Evolutionary conservation across 2,888 invertebrate genomes (phyloP), one percentile per base, ranked within the genome.

Genomic region (Thymelicus sylvestris): DNA sequence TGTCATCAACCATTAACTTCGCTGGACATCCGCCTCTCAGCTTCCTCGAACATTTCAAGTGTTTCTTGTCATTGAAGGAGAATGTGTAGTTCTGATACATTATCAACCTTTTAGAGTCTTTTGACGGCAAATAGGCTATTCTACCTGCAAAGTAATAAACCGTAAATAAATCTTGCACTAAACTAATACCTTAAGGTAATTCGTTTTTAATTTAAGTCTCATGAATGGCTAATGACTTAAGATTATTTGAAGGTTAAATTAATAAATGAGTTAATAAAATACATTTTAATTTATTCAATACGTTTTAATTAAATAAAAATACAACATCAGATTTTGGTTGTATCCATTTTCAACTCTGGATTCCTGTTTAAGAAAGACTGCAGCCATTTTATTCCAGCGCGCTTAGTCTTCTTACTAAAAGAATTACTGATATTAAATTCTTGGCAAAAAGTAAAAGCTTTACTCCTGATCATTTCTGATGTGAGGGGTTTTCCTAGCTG

Each of bases 11-110:
- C 1, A 72, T 73, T 8, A 81, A 48, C 2, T 76, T 76, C 0
- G 80, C 79, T 24, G 67, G 72, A 66, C 81, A 81, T 0, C 63
- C 44, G 0, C 74, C 74, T 10, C 63, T 66, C 7, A 57, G 47
- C 66, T 63, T 74, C 55, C 68, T 76, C 38, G 78, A 75, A 64
- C 78, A 74, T 52, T 66, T 70, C 38, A 77, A 72, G 2, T 72
- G 57, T 63, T 75, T 76, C 38, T 73, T 75, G 0, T 39, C 74
- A 12, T 73, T 73, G 50, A 71, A 80, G 0, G 80, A 81, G 66
- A 76, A 83, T 6, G 80, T 77, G 60, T 78, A 77, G 0, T 76
- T 73, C 61, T 76, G 66, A 47, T 76, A 79, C 71, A 77, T 66
- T 3, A 78, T 61, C 8, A 78, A 63, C 2, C 60, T 67, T 38